phyloP scores from a whole-genome alignment of 2,797 vertebrate genomes.

The Catostomus latipinnis region DNA sequence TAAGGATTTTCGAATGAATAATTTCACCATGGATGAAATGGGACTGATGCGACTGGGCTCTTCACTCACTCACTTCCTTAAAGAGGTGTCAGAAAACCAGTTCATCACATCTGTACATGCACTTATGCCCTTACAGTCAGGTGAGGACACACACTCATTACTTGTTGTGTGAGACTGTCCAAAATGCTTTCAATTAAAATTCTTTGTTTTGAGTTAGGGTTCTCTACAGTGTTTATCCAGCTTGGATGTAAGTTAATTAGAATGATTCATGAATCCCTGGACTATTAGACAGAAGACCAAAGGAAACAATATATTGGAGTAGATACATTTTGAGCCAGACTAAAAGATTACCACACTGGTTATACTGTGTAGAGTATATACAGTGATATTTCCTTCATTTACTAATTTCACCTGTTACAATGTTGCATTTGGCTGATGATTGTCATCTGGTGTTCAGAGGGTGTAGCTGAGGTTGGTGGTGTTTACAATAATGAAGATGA shows the following conservation, averaged over 20 bases:
- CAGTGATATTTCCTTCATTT: too few relatives aligned
- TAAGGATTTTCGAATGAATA: conserved; percentile 90
- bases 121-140: not conserved
- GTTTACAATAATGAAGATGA: not conserved
- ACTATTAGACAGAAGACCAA: too few relatives aligned
- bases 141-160: not conserved
- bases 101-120: not conserved
- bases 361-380: too few relatives aligned
- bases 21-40: conserved; percentile 71
- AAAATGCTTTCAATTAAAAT: not conserved
- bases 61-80: conserved; percentile 51
- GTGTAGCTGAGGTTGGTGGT: conserved; percentile 15
- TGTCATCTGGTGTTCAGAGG: conserved; percentile 45
- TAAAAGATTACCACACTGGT: too few relatives aligned
- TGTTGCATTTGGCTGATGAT: not conserved
- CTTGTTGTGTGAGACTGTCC: not conserved
- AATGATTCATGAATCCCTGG: too few relatives aligned
- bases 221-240: too few relatives aligned
- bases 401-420: not conserved
- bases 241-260: too few relatives aligned
- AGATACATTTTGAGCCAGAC: too few relatives aligned
- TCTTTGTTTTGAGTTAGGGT: not conserved
- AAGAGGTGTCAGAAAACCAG: conserved; percentile 5
- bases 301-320: too few relatives aligned
- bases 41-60: conserved; percentile 81